Conservation (phyloP, 2,113 vertebrate genomes). For the Callithrix jacchus region DNA sequence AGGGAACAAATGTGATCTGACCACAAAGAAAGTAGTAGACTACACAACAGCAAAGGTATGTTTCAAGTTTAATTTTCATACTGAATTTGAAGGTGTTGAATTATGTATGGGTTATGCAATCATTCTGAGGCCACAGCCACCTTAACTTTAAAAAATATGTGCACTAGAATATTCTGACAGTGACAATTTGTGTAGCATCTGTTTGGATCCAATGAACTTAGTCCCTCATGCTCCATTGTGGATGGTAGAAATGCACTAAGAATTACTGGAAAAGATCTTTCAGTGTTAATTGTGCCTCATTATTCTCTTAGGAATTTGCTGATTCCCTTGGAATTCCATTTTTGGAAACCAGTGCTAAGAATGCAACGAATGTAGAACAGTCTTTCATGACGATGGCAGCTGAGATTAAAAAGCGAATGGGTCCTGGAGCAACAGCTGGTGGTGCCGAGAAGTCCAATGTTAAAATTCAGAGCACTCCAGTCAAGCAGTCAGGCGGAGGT, state of each 20-base stretch:
- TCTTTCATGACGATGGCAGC: constrained; percentile 99
- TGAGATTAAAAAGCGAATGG: constrained; percentile 99
- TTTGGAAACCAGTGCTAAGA: constrained; percentile 99
- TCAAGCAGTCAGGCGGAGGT: constrained; percentile 95
- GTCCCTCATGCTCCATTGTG: background rate
- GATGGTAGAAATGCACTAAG: background rate
- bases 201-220: background rate
- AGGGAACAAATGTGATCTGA: constrained; percentile 98
- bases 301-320: constrained; percentile 91
- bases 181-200: background rate
- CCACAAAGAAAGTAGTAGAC: constrained; percentile 98
- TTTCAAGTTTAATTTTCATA: constrained; percentile 45
- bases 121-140: background rate
- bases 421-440: constrained; percentile 93
- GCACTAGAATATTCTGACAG: background rate
- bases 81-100: background rate
- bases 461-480: constrained; percentile 99
- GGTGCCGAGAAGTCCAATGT: constrained; percentile 95
- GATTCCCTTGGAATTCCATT: constrained; percentile 97
- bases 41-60: constrained; percentile 97
- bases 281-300: constrained; percentile 43
- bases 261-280: background rate
- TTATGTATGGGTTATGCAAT: background rate
- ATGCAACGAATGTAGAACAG: constrained; percentile 98
- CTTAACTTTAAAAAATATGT: background rate